Percentiles rank a stretch among this genome's conserved stretches.
These are phyloP conservation scores for Rhinopomastus cyanomelas DNA, from an alignment of 2,113 vertebrate species.

Conservation along the genomic window DNA sequence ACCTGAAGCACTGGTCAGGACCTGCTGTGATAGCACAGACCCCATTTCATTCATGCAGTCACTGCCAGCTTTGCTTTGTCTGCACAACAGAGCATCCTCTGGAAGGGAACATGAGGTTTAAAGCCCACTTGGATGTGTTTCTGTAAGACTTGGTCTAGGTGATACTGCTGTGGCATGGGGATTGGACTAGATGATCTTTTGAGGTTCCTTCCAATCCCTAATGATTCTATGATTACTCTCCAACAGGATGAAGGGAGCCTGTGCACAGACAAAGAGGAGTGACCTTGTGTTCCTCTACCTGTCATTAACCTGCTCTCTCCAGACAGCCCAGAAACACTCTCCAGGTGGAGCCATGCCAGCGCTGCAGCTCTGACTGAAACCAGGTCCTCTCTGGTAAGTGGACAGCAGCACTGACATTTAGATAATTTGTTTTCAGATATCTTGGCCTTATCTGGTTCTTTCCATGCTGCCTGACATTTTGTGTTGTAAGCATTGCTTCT, in stretches of 20 bases:
- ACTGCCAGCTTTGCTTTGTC: neutral
- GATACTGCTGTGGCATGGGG: too few relatives aligned
- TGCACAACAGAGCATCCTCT: neutral
- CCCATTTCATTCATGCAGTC: fast-evolving
- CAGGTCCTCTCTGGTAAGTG: neutral
- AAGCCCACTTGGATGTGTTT: too few relatives aligned
- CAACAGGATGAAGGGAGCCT: neutral
- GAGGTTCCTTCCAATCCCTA: too few relatives aligned
- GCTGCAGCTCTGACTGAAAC: neutral
- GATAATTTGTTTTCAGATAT: neutral
- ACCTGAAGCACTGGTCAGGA: fast-evolving
- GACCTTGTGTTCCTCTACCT: neutral
- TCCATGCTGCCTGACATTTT: neutral
- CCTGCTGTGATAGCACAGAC: too few relatives aligned
- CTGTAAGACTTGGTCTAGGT: too few relatives aligned
- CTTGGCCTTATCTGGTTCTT: neutral
- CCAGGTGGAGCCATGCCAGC: fast-evolving
- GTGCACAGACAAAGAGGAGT: neutral
- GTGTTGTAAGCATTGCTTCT: neutral
- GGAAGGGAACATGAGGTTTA: neutral
- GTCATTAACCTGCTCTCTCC: fast-evolving
- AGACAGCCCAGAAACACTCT: neutral
- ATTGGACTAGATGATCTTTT: too few relatives aligned
- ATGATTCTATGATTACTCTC: too few relatives aligned
- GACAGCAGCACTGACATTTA: neutral